Evolutionary conservation across 2,888 invertebrate species (phyloP).

Genomic region (Mesorhabditis sp.): DNA sequence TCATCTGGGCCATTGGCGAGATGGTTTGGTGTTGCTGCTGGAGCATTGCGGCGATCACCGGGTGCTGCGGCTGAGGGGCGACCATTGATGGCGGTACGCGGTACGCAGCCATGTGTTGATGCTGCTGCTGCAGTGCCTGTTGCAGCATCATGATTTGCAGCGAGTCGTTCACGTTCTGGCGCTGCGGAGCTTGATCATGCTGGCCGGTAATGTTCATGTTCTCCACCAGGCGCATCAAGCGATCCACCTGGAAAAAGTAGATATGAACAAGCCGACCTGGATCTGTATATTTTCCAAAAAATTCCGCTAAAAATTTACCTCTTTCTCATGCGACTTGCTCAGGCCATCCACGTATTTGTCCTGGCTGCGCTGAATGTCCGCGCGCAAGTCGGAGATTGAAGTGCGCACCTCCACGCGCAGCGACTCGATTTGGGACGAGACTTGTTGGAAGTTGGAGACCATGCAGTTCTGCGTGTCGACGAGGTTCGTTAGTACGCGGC

Average conservation of each 20-base stretch:
- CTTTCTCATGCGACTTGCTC: too few relatives aligned
- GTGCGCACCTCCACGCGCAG: slow-evolving; percentile 19
- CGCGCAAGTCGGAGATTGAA: slow-evolving; percentile 12
- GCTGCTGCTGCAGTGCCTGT: not conserved
- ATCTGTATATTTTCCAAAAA: too few relatives aligned
- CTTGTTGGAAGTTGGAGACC: slow-evolving; percentile 19
- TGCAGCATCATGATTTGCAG: not conserved
- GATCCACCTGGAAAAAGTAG: too few relatives aligned
- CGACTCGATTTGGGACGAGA: slow-evolving; percentile 26
- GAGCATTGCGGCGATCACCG: not conserved
- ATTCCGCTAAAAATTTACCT: too few relatives aligned
- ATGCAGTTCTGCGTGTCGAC: slow-evolving; percentile 33
- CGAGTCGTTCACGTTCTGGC: not conserved
- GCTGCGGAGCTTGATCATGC: not conserved
- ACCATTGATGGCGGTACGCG: slow-evolving; percentile 6
- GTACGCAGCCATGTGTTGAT: slow-evolving; percentile 10
- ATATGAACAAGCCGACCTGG: too few relatives aligned
- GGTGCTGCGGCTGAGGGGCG: not conserved
- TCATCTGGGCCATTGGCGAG: too few relatives aligned
- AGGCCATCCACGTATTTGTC: not conserved
- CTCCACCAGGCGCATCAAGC: too few relatives aligned
- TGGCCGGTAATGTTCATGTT: not conserved
- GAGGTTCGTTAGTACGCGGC: slow-evolving; percentile 29
- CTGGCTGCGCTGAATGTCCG: slow-evolving; percentile 15
- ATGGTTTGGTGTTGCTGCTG: too few relatives aligned